Evolutionary conservation across 2,113 vertebrate genomes (phyloP), one percentile per base, ranked within the genome.

Genomic region (Muntiacus reevesi): DNA sequence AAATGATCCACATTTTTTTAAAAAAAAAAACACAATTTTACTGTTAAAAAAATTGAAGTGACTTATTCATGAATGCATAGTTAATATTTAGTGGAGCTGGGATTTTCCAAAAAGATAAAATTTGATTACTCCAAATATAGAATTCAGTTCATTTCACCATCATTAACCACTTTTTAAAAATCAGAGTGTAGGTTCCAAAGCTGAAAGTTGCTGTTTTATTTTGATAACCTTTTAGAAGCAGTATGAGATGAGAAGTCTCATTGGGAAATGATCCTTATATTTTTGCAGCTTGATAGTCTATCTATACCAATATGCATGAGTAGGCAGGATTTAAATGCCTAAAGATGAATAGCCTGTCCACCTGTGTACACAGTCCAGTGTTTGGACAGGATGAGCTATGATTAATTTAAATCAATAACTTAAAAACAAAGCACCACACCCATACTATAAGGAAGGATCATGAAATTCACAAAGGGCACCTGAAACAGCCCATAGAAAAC

Each of bases 401-500:
- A 98, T 92, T 86, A 96, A 96, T 98, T 98, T 87, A 97, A 97
- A 96, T 95, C 94, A 97, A 82, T 95, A 86, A 97, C 96, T 97
- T 25, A 64, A 95, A 89, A 94, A 92, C 59, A 96, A 87, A 62
- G 43, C 40, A 90, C 64, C 36, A 50, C 88, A 84, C 95, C 84
- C 54, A 85, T 79, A 50, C 62, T 78, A 62, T 87, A 95, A 92
- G 92, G 96, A 91, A 81, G 43, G 59, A 85, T 89, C 14, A 40
- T 60, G 54, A 94, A 94, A 96, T 96, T 92, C 67, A 71, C 92
- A 64, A 94, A 91, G 45, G 40, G 21, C 54, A 83, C 71, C 85
- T 91, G 84, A 92, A 90, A 78, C 6, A 0, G 52, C 16, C 81
- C 82, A 25, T 98, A 62, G 95, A 91, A 74, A 87, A 60, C 12